Conservation (phyloP, 2,888 invertebrate genomes). For the Polymixis flavicincta region DNA sequence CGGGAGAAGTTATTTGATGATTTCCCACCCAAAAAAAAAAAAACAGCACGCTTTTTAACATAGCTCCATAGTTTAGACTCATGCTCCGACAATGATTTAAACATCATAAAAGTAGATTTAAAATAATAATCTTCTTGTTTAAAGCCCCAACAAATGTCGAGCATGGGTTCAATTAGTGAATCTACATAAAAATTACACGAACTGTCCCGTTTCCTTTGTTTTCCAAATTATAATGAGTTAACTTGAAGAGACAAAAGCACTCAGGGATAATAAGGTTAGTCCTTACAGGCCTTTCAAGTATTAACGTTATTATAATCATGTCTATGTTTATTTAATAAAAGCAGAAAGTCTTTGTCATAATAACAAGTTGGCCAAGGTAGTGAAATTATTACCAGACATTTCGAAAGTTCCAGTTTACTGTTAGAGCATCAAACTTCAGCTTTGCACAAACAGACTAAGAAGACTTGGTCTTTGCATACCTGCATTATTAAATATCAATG, state of each 20-base stretch:
- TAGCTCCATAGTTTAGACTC: neutral
- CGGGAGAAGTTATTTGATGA: too few species aligned
- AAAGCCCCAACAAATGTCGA: conserved; percentile 22
- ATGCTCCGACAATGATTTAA: neutral
- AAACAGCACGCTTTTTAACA: neutral
- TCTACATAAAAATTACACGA: conserved; percentile 43
- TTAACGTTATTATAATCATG: conserved; percentile 53
- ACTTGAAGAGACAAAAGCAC: conserved; percentile 58
- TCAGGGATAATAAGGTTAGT: conserved; percentile 59
- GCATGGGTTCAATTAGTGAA: conserved; percentile 24
- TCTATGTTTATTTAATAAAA: conserved; percentile 37
- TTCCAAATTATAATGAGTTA: conserved; percentile 60
- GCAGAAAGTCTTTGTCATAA: conserved; percentile 17
- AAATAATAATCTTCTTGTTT: conserved; percentile 23
- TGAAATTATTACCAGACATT: conserved; percentile 8
- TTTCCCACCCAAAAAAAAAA: too few species aligned
- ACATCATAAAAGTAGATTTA: conserved; percentile 11
- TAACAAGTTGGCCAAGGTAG: neutral
- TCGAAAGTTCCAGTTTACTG: conserved; percentile 6
- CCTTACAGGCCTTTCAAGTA: conserved; percentile 55
- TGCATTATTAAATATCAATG: conserved; percentile 56
- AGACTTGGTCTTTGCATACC: conserved; percentile 38
- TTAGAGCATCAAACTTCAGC: conserved; percentile 6
- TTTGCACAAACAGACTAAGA: conserved; percentile 37
- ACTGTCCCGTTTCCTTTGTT: conserved; percentile 46